A percentile compares a stretch with the other conserved stretches of the same genome.
phyloP scores from a whole-genome alignment of 2,888 invertebrate species.

The Serripes groenlandicus region DNA sequence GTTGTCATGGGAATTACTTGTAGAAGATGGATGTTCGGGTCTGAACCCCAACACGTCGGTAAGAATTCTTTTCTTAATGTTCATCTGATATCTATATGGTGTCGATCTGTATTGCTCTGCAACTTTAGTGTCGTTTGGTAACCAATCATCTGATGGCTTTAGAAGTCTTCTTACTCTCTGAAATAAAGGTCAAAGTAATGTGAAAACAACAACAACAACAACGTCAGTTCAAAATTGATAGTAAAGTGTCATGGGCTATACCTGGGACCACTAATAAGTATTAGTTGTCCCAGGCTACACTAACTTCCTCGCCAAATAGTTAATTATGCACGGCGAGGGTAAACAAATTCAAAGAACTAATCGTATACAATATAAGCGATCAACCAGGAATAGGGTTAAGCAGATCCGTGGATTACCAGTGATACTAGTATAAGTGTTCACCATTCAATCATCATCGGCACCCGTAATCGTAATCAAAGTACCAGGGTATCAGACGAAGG shows the following conservation, averaged over 20 bases:
- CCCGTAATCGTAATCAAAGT: too few relatives aligned
- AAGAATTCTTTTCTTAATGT: neutral
- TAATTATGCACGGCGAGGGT: neutral
- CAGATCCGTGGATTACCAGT: too few relatives aligned
- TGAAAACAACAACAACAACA: neutral
- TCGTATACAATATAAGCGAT: too few relatives aligned
- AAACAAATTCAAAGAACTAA: neutral
- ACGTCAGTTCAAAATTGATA: neutral
- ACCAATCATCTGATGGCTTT: conserved; percentile 2
- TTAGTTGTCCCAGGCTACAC: neutral
- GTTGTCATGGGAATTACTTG: too few relatives aligned
- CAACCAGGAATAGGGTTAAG: too few relatives aligned
- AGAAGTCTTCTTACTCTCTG: conserved; percentile 2
- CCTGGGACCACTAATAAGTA: too few relatives aligned
- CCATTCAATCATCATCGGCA: too few relatives aligned
- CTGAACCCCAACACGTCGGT: conserved; percentile 3
- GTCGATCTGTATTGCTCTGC: neutral
- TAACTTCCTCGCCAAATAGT: neutral
- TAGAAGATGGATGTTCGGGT: neutral
- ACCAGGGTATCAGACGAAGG: too few relatives aligned
- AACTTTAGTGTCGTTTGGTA: conserved; percentile 10
- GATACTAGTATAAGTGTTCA: too few relatives aligned
- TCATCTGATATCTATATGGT: neutral
- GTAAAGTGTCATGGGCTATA: neutral
- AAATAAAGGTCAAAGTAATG: neutral